Conservation (phyloP, 1,140 invertebrate genomes). For the Leptopilina clavipes region DNA sequence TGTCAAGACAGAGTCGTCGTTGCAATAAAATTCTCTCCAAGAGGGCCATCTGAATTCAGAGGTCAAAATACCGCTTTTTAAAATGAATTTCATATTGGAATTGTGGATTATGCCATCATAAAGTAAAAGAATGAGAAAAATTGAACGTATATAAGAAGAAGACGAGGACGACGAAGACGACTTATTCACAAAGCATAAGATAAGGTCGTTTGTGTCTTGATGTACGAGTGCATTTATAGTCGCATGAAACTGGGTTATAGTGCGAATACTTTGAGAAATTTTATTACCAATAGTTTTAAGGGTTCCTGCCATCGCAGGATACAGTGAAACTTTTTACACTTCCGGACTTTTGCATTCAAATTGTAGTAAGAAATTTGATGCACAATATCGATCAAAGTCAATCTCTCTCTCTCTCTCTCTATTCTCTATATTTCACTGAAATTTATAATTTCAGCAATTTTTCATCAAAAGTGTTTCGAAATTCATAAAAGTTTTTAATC, state of each 20-base stretch:
- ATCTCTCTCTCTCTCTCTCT: no score
- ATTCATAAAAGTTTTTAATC: no score
- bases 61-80: neutral
- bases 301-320: slow-evolving; percentile 31
- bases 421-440: no score
- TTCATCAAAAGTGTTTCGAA: no score
- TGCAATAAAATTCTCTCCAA: neutral
- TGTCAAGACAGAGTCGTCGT: neutral
- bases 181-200: slow-evolving; percentile 46
- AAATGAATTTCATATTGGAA: slow-evolving; percentile 18
- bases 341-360: slow-evolving; percentile 47
- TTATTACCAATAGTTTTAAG: slow-evolving; percentile 54
- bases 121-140: slow-evolving; percentile 18
- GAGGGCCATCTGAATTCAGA: neutral
- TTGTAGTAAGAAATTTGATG: slow-evolving; percentile 37
- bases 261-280: slow-evolving; percentile 58
- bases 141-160: slow-evolving; percentile 1
- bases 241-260: slow-evolving; percentile 57
- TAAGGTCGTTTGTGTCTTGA: slow-evolving; percentile 53
- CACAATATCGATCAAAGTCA: neutral
- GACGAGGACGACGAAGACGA: neutral
- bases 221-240: slow-evolving; percentile 51
- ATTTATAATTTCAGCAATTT: no score
- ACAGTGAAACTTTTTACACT: slow-evolving; percentile 54
- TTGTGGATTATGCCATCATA: neutral